Conservation (phyloP, 2,113 vertebrate species). For the Labeo rohita region DNA sequence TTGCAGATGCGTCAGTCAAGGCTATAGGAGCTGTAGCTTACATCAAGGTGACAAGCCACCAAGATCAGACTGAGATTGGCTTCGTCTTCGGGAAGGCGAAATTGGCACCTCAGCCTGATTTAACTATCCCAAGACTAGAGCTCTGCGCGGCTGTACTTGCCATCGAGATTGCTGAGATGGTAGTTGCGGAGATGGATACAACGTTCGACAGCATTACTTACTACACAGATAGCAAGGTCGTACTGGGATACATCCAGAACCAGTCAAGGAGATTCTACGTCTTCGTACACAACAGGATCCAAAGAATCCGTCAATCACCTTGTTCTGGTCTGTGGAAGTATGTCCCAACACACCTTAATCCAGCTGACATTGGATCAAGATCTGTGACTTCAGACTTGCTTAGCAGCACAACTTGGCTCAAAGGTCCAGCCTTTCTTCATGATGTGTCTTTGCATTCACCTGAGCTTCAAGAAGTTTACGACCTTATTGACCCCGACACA, state of each 20-base stretch:
- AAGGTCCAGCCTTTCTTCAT: not conserved
- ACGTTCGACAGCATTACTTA: conserved; percentile 18
- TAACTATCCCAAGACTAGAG: conserved; percentile 28
- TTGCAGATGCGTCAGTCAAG: no score
- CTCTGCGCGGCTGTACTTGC: conserved; percentile 41
- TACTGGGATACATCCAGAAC: conserved; percentile 4
- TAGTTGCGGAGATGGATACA: conserved; percentile 22
- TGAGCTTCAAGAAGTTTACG: not conserved
- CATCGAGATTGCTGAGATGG: conserved; percentile 8
- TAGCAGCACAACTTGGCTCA: not conserved
- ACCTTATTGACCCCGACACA: not conserved
- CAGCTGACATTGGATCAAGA: not conserved
- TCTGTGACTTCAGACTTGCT: not conserved
- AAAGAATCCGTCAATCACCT: not conserved
- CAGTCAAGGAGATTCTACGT: conserved; percentile 9
- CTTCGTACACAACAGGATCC: conserved; percentile 2
- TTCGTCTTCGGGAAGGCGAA: conserved; percentile 6
- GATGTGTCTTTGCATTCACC: not conserved
- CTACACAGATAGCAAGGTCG: conserved; percentile 18
- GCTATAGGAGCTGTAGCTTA: not conserved
- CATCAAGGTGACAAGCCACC: no score
- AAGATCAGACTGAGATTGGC: no score
- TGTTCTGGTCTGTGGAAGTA: not conserved
- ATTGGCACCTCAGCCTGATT: not conserved
- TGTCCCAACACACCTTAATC: not conserved